phyloP scores from a whole-genome alignment of 2,113 vertebrate species.

The Pristiophorus japonicus region DNA sequence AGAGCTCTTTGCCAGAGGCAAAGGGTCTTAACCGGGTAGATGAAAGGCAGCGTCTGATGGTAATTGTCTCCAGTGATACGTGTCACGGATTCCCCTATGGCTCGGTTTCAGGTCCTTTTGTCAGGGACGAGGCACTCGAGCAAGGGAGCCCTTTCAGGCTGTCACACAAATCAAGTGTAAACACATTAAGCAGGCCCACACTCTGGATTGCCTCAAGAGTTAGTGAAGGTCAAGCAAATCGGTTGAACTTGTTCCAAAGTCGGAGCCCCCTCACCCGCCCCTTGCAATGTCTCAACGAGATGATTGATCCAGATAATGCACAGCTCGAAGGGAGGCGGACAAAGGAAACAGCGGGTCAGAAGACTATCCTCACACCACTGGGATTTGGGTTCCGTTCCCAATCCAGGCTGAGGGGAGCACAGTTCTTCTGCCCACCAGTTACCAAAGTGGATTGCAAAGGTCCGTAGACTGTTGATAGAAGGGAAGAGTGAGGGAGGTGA shows the following conservation, averaged over 20 bases:
- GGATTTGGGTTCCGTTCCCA: not conserved
- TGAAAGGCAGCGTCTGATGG: not conserved
- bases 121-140: not conserved
- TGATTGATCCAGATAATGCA: not conserved
- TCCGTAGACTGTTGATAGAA: not conserved
- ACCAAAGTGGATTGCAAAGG: not conserved
- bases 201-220: not conserved
- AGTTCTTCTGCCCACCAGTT: not conserved
- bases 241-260: not conserved
- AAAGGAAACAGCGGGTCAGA: not conserved
- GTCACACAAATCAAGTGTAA: not conserved
- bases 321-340: not conserved
- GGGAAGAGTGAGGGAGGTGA: not conserved
- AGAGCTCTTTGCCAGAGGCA: not conserved
- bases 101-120: not conserved
- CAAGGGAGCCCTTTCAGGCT: not conserved
- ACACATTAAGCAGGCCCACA: not conserved
- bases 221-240: not conserved
- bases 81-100: conserved; percentile 12
- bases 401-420: not conserved
- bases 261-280: not conserved
- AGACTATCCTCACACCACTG: not conserved
- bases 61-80: conserved; percentile 3
- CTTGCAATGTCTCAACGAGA: not conserved
- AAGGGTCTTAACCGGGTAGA: not conserved